These are phyloP conservation scores for Halcyon badia DNA, from an alignment of 2,797 vertebrate species.

Conservation along the genomic window DNA sequence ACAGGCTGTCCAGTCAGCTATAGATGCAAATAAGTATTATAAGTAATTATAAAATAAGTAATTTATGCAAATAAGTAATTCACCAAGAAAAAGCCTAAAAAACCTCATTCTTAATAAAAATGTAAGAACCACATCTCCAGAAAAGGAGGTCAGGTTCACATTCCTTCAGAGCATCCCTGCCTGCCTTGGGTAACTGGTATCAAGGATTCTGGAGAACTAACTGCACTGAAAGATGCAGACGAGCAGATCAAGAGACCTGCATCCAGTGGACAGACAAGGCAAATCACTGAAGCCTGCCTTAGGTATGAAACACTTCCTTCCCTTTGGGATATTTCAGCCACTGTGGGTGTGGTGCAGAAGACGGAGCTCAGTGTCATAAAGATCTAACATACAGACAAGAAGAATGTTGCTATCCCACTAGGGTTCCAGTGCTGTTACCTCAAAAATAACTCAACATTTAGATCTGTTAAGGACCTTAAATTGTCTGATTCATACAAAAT, in stretches of 20 bases:
- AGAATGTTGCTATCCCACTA: background rate
- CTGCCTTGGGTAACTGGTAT: background rate
- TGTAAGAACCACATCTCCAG: background rate
- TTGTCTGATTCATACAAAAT: background rate
- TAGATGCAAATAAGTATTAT: background rate
- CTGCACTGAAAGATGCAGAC: background rate
- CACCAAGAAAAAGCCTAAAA: background rate
- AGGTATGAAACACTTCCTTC: background rate
- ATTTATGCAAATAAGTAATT: background rate
- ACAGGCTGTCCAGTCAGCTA: conserved; percentile 98
- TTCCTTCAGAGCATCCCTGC: background rate
- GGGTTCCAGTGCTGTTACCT: background rate
- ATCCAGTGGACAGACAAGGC: background rate
- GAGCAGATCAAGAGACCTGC: background rate
- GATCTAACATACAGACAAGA: background rate
- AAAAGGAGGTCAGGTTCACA: background rate
- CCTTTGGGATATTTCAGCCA: background rate
- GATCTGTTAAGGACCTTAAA: background rate
- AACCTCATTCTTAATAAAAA: background rate
- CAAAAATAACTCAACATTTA: background rate
- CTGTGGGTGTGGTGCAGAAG: background rate
- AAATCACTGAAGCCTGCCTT: background rate
- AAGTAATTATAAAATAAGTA: too few species aligned
- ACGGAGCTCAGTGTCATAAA: background rate
- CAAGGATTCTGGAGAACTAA: background rate